These are phyloP conservation scores for Agrochola macilenta DNA, from an alignment of 2,888 invertebrate species.

Conservation along the genomic window DNA sequence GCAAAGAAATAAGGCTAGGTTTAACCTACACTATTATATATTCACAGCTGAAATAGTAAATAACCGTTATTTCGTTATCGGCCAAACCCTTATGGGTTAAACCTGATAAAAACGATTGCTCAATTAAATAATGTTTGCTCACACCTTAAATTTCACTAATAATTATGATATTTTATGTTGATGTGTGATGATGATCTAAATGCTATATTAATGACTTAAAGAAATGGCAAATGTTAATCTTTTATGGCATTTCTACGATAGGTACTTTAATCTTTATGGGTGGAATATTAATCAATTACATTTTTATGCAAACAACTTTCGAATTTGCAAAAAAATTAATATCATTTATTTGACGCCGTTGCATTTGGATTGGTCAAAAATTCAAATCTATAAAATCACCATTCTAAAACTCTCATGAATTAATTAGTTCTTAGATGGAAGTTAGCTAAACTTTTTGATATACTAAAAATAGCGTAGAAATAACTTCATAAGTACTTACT, in stretches of 20 bases:
- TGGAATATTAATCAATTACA: constrained; percentile 1
- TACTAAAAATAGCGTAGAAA: not conserved
- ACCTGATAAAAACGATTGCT: not conserved
- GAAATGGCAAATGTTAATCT: not conserved
- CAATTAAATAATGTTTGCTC: not conserved
- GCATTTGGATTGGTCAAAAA: not conserved
- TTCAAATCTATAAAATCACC: not conserved
- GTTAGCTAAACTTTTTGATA: not conserved
- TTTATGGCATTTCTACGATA: not conserved
- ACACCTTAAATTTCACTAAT: constrained; percentile 27
- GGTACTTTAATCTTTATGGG: not conserved
- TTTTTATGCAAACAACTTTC: constrained; percentile 11
- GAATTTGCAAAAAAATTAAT: not conserved
- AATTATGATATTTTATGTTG: not conserved
- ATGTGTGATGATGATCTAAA: not conserved
- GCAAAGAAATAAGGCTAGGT: not conserved
- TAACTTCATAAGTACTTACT: constrained; percentile 84
- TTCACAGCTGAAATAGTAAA: not conserved
- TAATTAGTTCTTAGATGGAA: not conserved
- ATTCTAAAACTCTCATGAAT: not conserved
- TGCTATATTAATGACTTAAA: not conserved
- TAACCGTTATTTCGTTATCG: not conserved
- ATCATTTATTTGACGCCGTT: not conserved
- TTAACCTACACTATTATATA: not conserved
- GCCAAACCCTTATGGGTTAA: not conserved